Evolutionary conservation across 2,797 vertebrate species (phyloP).

Genomic region (Pseudomugil tenellus): DNA sequence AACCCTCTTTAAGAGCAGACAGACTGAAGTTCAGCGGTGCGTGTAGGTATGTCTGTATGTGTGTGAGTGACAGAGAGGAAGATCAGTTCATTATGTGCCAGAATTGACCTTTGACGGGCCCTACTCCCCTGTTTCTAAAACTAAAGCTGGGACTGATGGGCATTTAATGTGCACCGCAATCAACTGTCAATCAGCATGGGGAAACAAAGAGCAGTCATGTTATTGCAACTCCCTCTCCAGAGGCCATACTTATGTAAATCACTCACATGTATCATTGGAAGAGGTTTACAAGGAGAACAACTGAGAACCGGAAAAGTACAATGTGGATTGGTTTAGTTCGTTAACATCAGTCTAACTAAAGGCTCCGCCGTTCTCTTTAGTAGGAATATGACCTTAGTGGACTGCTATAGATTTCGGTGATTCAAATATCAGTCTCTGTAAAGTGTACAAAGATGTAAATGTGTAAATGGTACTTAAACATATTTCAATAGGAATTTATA

Average conservation of each 20-base stretch:
- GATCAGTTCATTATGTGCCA: conserved; percentile 77
- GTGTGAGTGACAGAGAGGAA: conserved; percentile 16
- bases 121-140: conserved; percentile 66
- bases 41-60: conserved; percentile 4
- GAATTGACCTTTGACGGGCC: conserved; percentile 76
- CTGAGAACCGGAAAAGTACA: conserved; percentile 15
- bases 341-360: conserved; percentile 33
- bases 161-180: conserved; percentile 81
- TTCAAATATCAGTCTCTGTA: conserved; percentile 58
- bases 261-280: conserved; percentile 52
- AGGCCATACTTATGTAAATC: conserved; percentile 80
- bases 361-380: conserved; percentile 11
- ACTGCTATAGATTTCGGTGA: conserved; percentile 38
- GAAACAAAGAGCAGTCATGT: conserved; percentile 80
- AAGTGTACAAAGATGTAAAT: too few relatives aligned
- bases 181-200: conserved; percentile 77
- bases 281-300: conserved; percentile 22
- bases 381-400: conserved; percentile 45
- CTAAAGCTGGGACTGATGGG: conserved; percentile 80
- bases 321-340: conserved; percentile 42
- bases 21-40: conserved; percentile 20
- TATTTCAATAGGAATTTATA: neutral
- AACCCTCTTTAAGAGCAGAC: conserved; percentile 38
- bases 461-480: conserved; percentile 36
- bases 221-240: conserved; percentile 73